Evolutionary conservation across 2,797 vertebrate genomes (phyloP).

Genomic region (Gallinago solitaria): DNA sequence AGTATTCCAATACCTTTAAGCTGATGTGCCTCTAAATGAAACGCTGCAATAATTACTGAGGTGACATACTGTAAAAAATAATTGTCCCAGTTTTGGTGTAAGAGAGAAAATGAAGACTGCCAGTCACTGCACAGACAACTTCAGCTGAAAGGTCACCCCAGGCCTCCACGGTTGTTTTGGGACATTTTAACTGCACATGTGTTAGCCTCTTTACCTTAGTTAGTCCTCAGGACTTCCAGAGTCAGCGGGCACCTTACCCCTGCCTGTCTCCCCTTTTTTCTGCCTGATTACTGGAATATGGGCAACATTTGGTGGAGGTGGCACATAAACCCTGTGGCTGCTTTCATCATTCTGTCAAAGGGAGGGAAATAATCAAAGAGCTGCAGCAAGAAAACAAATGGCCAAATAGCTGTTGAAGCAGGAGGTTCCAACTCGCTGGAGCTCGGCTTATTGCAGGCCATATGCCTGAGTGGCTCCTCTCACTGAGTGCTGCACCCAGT

Average conservation of each 20-base stretch:
- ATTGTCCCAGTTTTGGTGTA: not conserved
- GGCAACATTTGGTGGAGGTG: constrained; percentile 4
- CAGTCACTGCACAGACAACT: not conserved
- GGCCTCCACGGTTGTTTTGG: not conserved
- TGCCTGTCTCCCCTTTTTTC: not conserved
- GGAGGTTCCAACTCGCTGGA: constrained; percentile 17
- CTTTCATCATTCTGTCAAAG: constrained; percentile 43
- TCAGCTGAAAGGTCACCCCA: not conserved
- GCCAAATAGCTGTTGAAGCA: constrained; percentile 17
- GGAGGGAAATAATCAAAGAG: constrained; percentile 2
- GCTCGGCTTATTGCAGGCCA: constrained; percentile 9
- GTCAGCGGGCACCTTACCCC: not conserved
- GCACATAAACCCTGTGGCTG: not conserved
- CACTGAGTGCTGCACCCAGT: not conserved
- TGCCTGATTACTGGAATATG: not conserved
- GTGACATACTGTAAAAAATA: not conserved
- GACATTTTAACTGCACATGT: not conserved
- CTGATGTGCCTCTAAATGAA: not conserved
- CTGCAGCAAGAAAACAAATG: constrained; percentile 44
- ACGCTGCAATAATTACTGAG: not conserved
- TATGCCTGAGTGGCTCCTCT: constrained; percentile 42
- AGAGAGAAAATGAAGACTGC: not conserved
- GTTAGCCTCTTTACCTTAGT: not conserved
- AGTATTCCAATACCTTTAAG: not conserved
- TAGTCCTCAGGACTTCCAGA: not conserved